phyloP scores from a whole-genome alignment of 2,888 invertebrate genomes.

The Macropis europaea region DNA sequence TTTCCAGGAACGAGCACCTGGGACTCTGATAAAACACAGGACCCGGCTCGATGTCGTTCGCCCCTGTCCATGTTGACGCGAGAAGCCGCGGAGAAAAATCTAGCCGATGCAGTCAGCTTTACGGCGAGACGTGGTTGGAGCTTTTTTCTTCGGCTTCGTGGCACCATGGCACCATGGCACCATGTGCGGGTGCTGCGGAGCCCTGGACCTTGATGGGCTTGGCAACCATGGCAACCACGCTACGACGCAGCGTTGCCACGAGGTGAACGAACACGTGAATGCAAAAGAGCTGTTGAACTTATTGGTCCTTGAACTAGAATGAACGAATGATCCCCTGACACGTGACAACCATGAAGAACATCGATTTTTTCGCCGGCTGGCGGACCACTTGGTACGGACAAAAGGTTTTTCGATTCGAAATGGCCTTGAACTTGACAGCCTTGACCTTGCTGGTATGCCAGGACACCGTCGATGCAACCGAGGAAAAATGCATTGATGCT shows the following conservation, averaged over 20 bases:
- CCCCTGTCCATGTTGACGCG: constrained; percentile 4
- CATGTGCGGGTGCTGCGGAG: constrained; percentile 63
- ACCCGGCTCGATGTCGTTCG: neutral
- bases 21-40: constrained; percentile 1
- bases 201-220: constrained; percentile 64
- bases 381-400: too few relatives aligned
- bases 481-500: constrained; percentile 29
- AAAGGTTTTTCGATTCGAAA: neutral
- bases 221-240: constrained; percentile 66
- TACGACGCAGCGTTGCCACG: constrained; percentile 50
- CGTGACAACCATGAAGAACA: neutral
- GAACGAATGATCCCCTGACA: constrained; percentile 1
- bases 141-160: constrained; percentile 46
- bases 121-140: constrained; percentile 39
- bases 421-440: constrained; percentile 60
- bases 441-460: constrained; percentile 39
- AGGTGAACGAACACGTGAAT: constrained; percentile 65
- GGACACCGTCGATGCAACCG: neutral
- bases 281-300: constrained; percentile 55
- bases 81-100: constrained; percentile 50
- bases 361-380: constrained; percentile 24
- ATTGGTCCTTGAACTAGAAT: constrained; percentile 49
- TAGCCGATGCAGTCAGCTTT: constrained; percentile 41
- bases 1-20: constrained; percentile 12
- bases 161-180: too few relatives aligned